Evolutionary conservation across 2,888 invertebrate species (phyloP).

Genomic region (Plusia festucae): DNA sequence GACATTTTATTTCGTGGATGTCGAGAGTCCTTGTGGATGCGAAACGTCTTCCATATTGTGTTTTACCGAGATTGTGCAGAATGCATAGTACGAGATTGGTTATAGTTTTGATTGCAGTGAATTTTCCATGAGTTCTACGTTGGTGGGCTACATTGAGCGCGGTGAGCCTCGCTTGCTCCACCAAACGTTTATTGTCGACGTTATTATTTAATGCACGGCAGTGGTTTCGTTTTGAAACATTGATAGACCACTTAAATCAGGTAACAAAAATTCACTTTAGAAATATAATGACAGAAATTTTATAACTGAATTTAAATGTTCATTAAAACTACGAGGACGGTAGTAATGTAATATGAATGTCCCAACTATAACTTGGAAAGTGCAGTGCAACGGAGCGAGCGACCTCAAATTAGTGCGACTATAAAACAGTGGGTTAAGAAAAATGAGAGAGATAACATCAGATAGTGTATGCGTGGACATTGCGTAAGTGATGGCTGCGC

Average conservation of each 20-base stretch:
- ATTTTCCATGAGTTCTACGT: constrained; percentile 48
- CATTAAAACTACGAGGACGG: constrained; percentile 5
- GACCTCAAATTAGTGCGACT: constrained; percentile 39
- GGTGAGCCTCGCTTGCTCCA: constrained; percentile 25
- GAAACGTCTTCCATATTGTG: constrained; percentile 77
- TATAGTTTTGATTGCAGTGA: constrained; percentile 50
- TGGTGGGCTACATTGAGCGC: constrained; percentile 23
- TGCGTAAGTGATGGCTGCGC: constrained; percentile 65
- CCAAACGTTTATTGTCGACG: constrained; percentile 35
- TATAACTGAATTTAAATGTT: not conserved
- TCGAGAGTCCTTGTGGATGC: constrained; percentile 70
- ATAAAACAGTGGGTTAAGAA: constrained; percentile 48
- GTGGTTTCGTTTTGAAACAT: constrained; percentile 41
- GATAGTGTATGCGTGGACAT: constrained; percentile 56
- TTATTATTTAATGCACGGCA: constrained; percentile 38
- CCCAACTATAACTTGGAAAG: constrained; percentile 32
- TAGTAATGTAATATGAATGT: constrained; percentile 15
- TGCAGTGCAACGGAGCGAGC: constrained; percentile 41
- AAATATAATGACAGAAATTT: not conserved
- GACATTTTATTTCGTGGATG: constrained; percentile 61
- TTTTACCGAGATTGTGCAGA: constrained; percentile 68
- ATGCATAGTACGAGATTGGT: constrained; percentile 40
- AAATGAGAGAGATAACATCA: constrained; percentile 47
- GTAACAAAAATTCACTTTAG: not conserved
- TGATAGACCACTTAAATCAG: constrained; percentile 25